These are phyloP conservation scores for Prionailurus viverrinus DNA, from an alignment of 2,113 vertebrate genomes.

Conservation along the genomic window DNA sequence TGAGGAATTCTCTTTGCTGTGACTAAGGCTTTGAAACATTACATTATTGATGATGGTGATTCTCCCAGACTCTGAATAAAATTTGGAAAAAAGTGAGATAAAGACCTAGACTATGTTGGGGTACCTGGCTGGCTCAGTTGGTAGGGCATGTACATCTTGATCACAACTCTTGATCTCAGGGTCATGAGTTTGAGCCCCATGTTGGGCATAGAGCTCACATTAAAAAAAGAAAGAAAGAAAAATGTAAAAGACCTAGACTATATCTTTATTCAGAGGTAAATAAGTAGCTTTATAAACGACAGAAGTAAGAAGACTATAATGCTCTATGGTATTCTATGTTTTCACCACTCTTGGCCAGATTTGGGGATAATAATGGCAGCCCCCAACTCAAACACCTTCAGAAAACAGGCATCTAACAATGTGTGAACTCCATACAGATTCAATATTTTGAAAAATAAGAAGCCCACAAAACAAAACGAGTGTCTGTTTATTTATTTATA, in stretches of 20 bases:
- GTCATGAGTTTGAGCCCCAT: background rate
- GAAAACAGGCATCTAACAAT: background rate
- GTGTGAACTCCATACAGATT: background rate
- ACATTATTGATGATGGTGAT: background rate
- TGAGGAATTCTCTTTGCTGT: background rate
- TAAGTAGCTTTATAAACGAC: background rate
- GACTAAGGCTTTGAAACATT: conserved; percentile 19
- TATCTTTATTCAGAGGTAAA: conserved; percentile 15
- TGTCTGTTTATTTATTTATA: no score
- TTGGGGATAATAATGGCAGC: background rate
- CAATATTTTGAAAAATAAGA: conserved; percentile 13
- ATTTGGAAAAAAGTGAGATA: background rate
- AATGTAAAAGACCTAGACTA: background rate
- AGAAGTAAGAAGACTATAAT: background rate
- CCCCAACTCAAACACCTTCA: background rate
- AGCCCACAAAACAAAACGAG: background rate
- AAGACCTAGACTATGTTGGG: background rate
- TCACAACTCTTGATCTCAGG: background rate
- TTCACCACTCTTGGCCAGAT: background rate
- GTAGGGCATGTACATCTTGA: background rate
- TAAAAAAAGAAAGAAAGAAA: background rate
- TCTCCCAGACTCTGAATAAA: background rate
- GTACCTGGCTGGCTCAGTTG: background rate
- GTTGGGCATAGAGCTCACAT: background rate
- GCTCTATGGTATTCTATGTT: background rate